These are phyloP conservation scores for Cenopis cana DNA, from an alignment of 2,888 invertebrate genomes.

Conservation along the genomic window DNA sequence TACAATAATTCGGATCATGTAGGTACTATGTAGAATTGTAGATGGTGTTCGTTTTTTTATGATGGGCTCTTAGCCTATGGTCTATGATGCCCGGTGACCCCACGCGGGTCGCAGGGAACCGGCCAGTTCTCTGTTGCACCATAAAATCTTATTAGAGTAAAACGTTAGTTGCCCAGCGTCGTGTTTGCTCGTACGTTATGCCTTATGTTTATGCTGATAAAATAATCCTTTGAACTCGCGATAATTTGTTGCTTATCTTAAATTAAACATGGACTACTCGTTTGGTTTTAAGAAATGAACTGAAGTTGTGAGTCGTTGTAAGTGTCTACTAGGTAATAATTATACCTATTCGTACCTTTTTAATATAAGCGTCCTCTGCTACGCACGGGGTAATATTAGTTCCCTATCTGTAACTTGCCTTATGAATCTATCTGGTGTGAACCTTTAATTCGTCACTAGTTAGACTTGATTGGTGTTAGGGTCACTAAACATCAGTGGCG, in stretches of 20 bases:
- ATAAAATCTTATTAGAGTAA: conserved; percentile 45
- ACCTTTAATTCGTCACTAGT: too few relatives aligned
- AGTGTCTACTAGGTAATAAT: neutral
- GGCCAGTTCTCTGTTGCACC: conserved; percentile 40
- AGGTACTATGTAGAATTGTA: neutral
- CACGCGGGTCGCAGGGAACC: conserved; percentile 38
- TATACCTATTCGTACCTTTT: too few relatives aligned
- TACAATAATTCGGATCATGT: neutral
- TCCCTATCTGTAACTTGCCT: too few relatives aligned
- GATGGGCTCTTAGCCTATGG: conserved; percentile 4
- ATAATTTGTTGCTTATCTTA: conserved; percentile 37
- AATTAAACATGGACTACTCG: conserved; percentile 23
- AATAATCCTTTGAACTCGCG: conserved; percentile 37
- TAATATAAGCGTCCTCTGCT: too few relatives aligned
- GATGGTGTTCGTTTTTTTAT: neutral
- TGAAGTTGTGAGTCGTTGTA: neutral
- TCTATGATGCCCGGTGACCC: conserved; percentile 49
- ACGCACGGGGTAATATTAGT: too few relatives aligned
- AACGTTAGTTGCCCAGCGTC: conserved; percentile 29
- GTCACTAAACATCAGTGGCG: too few relatives aligned
- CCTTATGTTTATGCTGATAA: conserved; percentile 37
- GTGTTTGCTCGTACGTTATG: conserved; percentile 33
- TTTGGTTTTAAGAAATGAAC: conserved; percentile 11
- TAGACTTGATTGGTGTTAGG: too few relatives aligned
- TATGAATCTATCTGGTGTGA: too few relatives aligned